These are phyloP conservation scores for Griposia aprilina DNA, from an alignment of 2,888 invertebrate species.

Conservation along the genomic window DNA sequence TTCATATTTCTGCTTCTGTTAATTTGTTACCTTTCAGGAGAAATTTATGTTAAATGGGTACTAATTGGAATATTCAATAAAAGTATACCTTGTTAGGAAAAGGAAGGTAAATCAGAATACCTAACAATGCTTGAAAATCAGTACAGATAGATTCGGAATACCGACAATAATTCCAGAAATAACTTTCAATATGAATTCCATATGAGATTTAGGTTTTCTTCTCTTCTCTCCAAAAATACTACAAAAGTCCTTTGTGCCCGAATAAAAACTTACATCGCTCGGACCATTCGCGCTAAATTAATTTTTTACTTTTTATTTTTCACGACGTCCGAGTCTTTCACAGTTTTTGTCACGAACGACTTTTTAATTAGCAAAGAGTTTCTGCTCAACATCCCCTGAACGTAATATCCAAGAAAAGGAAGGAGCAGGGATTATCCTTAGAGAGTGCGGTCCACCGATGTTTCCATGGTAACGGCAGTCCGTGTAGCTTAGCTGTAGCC, in stretches of 20 bases:
- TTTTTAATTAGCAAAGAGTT: slow-evolving; percentile 58
- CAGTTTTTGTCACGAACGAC: slow-evolving; percentile 34
- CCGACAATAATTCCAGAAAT: not conserved
- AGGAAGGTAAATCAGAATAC: not conserved
- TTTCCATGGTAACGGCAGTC: slow-evolving; percentile 36
- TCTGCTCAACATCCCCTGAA: slow-evolving; percentile 27
- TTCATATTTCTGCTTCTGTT: not conserved
- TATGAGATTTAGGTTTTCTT: not conserved
- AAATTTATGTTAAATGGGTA: no score
- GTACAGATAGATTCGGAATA: not conserved
- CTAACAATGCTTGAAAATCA: not conserved
- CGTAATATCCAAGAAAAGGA: slow-evolving; percentile 31
- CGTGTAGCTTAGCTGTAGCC: not conserved
- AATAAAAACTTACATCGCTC: slow-evolving; percentile 25
- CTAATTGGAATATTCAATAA: no score
- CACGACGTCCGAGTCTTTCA: slow-evolving; percentile 17
- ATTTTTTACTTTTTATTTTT: slow-evolving; percentile 36
- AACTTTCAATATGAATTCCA: not conserved
- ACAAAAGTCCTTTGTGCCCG: slow-evolving; percentile 27
- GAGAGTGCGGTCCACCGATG: slow-evolving; percentile 23
- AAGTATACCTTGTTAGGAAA: not conserved
- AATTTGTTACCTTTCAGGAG: not conserved
- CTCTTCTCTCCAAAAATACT: slow-evolving; percentile 2
- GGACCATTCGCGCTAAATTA: slow-evolving; percentile 12
- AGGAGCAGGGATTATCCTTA: slow-evolving; percentile 46